These are phyloP conservation scores for Aurelia aurita complex sp. Pacific DNA, from an alignment of 30 jellyfish, hydroid and myxozoan genomes.

Conservation along the genomic window DNA sequence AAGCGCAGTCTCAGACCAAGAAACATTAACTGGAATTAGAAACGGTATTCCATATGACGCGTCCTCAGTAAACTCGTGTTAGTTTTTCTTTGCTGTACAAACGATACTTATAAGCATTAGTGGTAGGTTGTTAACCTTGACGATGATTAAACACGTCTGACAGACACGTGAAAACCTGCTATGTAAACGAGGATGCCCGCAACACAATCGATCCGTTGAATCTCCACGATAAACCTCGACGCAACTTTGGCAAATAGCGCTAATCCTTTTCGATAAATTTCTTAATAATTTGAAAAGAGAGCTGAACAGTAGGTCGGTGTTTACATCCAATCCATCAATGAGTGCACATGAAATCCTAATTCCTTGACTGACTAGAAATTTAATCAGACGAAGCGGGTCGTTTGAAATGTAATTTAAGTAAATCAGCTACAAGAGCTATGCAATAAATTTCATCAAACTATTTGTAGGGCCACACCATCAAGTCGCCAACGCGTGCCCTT, in stretches of 20 bases:
- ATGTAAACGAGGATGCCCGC: slow-evolving; percentile 61
- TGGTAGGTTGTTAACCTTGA: slow-evolving; percentile 60
- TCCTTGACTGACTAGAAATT: slow-evolving; percentile 67
- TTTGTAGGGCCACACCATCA: slow-evolving; percentile 66
- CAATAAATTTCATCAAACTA: slow-evolving; percentile 51
- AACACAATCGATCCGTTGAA: slow-evolving; percentile 19
- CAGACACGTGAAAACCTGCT: slow-evolving; percentile 67
- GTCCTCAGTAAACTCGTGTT: not conserved
- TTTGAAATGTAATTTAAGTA: slow-evolving; percentile 63
- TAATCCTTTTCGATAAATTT: slow-evolving; percentile 35
- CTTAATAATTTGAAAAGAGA: slow-evolving; percentile 52
- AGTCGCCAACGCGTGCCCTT: slow-evolving; percentile 66
- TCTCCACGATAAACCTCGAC: slow-evolving; percentile 23
- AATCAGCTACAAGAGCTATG: slow-evolving; percentile 67
- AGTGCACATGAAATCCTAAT: slow-evolving; percentile 34
- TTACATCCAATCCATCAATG: slow-evolving; percentile 24
- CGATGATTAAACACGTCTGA: slow-evolving; percentile 59
- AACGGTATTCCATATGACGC: too few relatives aligned
- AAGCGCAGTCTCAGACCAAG: too few relatives aligned
- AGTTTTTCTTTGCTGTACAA: slow-evolving; percentile 21
- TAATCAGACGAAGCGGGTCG: slow-evolving; percentile 75
- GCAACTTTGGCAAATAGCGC: slow-evolving; percentile 38
- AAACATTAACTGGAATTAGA: too few relatives aligned
- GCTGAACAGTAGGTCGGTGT: slow-evolving; percentile 30
- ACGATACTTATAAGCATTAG: slow-evolving; percentile 5